These are phyloP conservation scores for Malurus cyaneus DNA, from an alignment of 2,113 vertebrate genomes.

Conservation along the genomic window DNA sequence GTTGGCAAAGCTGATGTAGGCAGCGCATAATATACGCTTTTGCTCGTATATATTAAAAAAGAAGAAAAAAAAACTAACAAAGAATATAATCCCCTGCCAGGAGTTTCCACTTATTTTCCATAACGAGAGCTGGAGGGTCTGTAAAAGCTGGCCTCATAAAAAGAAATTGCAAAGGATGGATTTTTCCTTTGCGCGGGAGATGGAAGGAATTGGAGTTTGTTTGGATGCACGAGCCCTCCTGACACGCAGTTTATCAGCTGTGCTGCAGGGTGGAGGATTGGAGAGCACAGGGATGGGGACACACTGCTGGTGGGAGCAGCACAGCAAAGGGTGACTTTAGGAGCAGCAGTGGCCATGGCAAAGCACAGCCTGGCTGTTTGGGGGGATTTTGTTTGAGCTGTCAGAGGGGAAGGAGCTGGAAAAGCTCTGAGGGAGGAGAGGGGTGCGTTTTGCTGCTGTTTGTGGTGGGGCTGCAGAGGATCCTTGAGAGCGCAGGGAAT, in stretches of 20 bases:
- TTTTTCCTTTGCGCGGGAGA: constrained; percentile 10
- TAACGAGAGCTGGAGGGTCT: constrained; percentile 46
- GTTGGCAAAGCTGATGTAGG: not conserved
- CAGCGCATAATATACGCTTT: not conserved
- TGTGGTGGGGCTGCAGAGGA: not conserved
- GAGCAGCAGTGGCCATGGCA: not conserved
- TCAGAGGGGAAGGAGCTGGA: not conserved
- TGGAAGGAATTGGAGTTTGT: constrained; percentile 18
- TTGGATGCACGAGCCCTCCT: not conserved
- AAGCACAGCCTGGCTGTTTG: not conserved
- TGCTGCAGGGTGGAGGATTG: accelerated
- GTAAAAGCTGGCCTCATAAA: constrained; percentile 34
- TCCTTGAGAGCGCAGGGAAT: not conserved
- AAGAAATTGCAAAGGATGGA: not conserved
- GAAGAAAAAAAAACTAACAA: not conserved
- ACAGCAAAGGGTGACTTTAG: not conserved
- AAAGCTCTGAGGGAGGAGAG: not conserved
- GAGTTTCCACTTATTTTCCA: constrained; percentile 55
- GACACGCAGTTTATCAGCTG: accelerated
- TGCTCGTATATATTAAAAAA: constrained; percentile 24
- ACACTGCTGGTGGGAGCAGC: accelerated
- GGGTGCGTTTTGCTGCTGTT: not conserved
- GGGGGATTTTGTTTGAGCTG: not conserved
- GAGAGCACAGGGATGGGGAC: accelerated
- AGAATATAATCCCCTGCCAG: constrained; percentile 16